A percentile compares a stretch with the other conserved stretches of the same genome.
Evolutionary conservation across 35 echinoderm and acorn worm genomes (phyloP).

Genomic region (Strongylocentrotus purpuratus): DNA sequence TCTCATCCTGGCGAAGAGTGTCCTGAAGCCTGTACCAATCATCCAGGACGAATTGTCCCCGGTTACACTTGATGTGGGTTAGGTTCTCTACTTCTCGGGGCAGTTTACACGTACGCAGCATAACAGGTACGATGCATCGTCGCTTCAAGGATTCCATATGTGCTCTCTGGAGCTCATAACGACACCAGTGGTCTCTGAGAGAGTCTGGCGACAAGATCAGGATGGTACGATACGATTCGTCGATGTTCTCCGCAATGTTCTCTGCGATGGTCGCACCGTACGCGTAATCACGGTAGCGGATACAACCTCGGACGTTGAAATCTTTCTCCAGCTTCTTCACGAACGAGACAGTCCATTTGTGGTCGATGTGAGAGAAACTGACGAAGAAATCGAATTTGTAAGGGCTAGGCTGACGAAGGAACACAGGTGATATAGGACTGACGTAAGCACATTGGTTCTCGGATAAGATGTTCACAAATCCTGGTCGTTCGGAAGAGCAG

Average conservation of each 20-base stretch:
- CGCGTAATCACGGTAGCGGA: constrained; percentile 87
- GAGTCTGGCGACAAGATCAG: constrained; percentile 81
- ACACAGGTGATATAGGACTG: neutral
- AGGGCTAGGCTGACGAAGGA: neutral
- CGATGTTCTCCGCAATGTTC: constrained; percentile 69
- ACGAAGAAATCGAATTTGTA: constrained; percentile 91
- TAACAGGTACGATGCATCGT: constrained; percentile 66
- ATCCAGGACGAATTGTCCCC: constrained; percentile 70
- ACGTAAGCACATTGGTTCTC: constrained; percentile 46
- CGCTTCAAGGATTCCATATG: constrained; percentile 62
- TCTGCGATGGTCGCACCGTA: constrained; percentile 70
- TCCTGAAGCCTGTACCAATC: constrained; percentile 83
- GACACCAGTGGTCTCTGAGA: constrained; percentile 75
- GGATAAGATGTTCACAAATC: constrained; percentile 78
- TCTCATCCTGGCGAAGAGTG: constrained; percentile 55
- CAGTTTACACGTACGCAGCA: constrained; percentile 68
- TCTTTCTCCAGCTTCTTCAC: constrained; percentile 82
- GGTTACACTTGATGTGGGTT: constrained; percentile 71
- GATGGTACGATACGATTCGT: constrained; percentile 67
- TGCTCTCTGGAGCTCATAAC: constrained; percentile 78
- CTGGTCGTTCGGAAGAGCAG: constrained; percentile 64
- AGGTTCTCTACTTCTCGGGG: constrained; percentile 81
- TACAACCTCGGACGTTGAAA: constrained; percentile 61
- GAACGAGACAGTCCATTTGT: constrained; percentile 87
- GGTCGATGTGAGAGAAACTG: constrained; percentile 78